Percentiles rank a stretch among this genome's conserved stretches.
Evolutionary conservation across 2,113 vertebrate genomes (phyloP).

Genomic region (Copsychus sechellarum): DNA sequence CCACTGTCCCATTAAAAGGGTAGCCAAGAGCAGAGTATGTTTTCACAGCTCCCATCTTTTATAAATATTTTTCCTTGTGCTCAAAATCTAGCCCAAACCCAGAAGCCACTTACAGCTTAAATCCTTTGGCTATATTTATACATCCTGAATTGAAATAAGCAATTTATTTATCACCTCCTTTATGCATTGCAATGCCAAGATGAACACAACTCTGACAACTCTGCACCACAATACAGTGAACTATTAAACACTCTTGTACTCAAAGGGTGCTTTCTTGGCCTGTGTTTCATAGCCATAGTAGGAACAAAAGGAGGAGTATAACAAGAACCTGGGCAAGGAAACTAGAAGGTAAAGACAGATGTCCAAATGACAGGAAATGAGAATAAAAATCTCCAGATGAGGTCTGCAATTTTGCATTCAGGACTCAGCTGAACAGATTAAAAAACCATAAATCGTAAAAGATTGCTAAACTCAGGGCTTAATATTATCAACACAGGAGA

Average conservation of each 20-base stretch:
- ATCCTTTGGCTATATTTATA: background rate
- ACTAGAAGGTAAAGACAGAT: background rate
- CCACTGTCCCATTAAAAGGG: background rate
- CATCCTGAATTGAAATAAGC: background rate
- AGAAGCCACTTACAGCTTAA: background rate
- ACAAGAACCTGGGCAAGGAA: background rate
- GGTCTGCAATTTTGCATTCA: background rate
- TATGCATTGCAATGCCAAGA: slow-evolving; percentile 7
- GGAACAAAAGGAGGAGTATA: background rate
- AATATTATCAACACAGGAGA: background rate
- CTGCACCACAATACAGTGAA: background rate
- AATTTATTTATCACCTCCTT: slow-evolving; percentile 1
- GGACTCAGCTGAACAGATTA: background rate
- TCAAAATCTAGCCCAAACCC: background rate
- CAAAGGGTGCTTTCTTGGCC: background rate
- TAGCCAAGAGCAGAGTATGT: background rate
- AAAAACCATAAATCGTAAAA: background rate
- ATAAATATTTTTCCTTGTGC: background rate
- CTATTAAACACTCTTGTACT: background rate
- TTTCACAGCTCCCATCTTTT: background rate
- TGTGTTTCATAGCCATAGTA: background rate
- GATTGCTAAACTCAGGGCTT: background rate
- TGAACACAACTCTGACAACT: background rate
- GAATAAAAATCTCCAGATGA: background rate
- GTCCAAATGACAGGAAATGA: background rate